Evolutionary conservation across 2,113 vertebrate species (phyloP).

Genomic region (Ceyx melanurus): DNA sequence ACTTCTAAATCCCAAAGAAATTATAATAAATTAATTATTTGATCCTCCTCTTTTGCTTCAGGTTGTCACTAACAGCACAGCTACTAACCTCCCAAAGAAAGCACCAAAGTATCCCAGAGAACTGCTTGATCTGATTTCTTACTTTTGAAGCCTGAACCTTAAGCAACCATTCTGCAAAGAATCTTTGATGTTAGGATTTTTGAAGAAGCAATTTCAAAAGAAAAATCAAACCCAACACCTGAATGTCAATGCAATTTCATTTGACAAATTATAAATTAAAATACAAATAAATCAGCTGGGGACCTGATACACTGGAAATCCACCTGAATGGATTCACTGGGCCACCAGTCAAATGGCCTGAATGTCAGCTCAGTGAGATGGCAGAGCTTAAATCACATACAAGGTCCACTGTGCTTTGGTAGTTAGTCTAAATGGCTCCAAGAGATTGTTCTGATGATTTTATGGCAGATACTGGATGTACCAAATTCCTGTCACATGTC

Average conservation of each 20-base stretch:
- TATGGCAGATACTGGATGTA: background rate
- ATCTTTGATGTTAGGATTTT: background rate
- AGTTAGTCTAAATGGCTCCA: background rate
- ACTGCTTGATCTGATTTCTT: background rate
- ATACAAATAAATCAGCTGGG: background rate
- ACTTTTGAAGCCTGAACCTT: background rate
- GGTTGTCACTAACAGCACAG: background rate
- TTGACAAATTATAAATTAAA: background rate
- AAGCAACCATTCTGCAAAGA: background rate
- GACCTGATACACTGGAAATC: background rate
- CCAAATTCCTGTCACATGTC: background rate
- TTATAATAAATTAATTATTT: background rate
- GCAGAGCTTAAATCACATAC: background rate
- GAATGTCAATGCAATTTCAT: background rate
- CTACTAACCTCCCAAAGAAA: background rate
- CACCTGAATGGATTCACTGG: background rate
- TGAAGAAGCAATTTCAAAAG: background rate
- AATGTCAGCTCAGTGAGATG: background rate
- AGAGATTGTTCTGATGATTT: background rate
- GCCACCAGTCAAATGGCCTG: background rate
- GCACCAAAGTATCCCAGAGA: background rate
- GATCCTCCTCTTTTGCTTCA: background rate
- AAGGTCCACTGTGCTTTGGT: background rate
- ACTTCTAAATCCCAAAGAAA: background rate
- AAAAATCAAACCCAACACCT: background rate